These are phyloP conservation scores for Himalopsyche kuldschensis DNA, from an alignment of 2,888 invertebrate species.

Conservation along the genomic window DNA sequence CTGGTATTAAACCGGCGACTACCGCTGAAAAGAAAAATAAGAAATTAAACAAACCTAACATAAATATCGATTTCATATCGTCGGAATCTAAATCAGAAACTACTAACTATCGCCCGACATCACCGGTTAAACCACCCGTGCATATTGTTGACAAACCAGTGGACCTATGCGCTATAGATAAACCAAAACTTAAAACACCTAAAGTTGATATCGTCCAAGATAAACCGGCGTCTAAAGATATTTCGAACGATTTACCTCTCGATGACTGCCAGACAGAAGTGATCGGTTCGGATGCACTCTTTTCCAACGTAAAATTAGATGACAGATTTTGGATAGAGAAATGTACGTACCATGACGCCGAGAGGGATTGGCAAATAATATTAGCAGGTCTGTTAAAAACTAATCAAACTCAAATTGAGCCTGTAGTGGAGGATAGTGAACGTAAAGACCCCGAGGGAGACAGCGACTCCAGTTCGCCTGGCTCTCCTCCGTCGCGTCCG, in stretches of 20 bases:
- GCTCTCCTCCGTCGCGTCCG: slow-evolving; percentile 35
- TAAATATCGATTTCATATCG: background rate
- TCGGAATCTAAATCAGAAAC: background rate
- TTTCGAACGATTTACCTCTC: background rate
- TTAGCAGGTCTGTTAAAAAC: slow-evolving; percentile 55
- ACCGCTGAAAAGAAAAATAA: background rate
- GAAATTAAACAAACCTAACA: background rate
- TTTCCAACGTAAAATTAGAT: slow-evolving; percentile 42
- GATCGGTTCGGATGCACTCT: background rate
- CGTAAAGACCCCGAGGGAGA: slow-evolving; percentile 64
- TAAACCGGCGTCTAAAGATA: background rate
- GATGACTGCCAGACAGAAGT: background rate
- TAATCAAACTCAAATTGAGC: slow-evolving; percentile 42
- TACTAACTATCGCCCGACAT: background rate
- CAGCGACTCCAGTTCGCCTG: slow-evolving; percentile 54
- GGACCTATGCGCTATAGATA: background rate
- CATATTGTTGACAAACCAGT: background rate
- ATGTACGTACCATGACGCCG: slow-evolving; percentile 66
- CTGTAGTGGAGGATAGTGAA: slow-evolving; percentile 59
- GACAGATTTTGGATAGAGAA: slow-evolving; percentile 65
- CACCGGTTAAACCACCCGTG: background rate
- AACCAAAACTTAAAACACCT: background rate
- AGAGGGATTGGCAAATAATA: slow-evolving; percentile 62
- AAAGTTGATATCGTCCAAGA: background rate
- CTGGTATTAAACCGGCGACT: background rate